Base-by-base conservation (phyloP, 2,113 vertebrate species). In the Pseudorasbora parva region DNA sequence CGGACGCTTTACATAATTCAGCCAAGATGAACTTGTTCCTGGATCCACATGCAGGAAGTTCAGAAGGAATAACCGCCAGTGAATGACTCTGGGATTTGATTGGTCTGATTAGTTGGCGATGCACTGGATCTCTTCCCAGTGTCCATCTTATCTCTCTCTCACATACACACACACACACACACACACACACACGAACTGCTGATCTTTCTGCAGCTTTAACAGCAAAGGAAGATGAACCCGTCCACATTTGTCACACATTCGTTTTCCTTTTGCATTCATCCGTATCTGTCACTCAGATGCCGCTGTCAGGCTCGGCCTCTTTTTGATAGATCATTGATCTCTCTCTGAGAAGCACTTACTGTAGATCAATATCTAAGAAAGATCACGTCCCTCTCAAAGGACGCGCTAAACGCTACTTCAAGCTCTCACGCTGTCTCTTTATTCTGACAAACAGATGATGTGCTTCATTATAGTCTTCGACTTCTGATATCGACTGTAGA, bases 311-410 rank as follows among this genome's bases (percentile, higher is more conserved):
- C 71, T 19, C 12, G 15, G 30, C 60, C 33, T 27, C 19, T 14
- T 78, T 23, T 59, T 45, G 43, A 78, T 45, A 33, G n/a, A 59
- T 56, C 82, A 84, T 78, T 84, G 75, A 84, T 78, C 56, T 78
- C 33, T 69, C 15, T 43, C 11, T 54, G 57, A 79, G 77, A 79
- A 41, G 66, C 64, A 82, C 47, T 66, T 71, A 64, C 47, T 47
- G 49, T 21, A 71, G 62, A 78, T 84, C 82, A 54, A 84, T 83
- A 66, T 49, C 45, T 76, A 43, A 69, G 62, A 43, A 69, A 69
- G 23, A 57, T 37, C 60, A 17, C 49, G 17, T 59, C 33, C 71
- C 45, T 78, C 76, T 64, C 62, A 78, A 71, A 78, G 62, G 47
- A 71, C 23, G 25, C 9, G 62, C 49, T 68, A 69, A 84, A 78